A percentile compares a stretch with the other conserved stretches of the same genome.
phyloP scores from a whole-genome alignment of 2,888 invertebrate genomes.

The Cordilura impudica region DNA sequence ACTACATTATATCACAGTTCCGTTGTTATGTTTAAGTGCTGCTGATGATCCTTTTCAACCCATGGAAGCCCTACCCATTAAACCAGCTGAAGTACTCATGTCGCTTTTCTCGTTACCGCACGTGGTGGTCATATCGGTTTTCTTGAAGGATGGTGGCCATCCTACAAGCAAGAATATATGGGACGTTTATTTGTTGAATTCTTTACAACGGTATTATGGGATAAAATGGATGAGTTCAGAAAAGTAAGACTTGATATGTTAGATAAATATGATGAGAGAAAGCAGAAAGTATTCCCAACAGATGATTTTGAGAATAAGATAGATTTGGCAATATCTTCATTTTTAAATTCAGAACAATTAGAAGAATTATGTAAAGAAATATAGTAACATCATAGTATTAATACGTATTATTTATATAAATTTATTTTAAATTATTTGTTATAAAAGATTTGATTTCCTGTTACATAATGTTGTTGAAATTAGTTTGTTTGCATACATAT shows the following conservation, averaged over 20 bases:
- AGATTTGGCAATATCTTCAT: slow-evolving; percentile 47
- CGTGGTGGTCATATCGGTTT: slow-evolving; percentile 90
- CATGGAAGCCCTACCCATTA: slow-evolving; percentile 84
- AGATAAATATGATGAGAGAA: slow-evolving; percentile 66
- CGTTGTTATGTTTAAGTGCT: slow-evolving; percentile 89
- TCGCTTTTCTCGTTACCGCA: slow-evolving; percentile 86
- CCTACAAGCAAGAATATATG: slow-evolving; percentile 81
- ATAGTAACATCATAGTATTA: no score
- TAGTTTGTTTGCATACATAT: slow-evolving; percentile 15
- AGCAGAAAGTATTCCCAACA: slow-evolving; percentile 27
- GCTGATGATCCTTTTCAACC: slow-evolving; percentile 95
- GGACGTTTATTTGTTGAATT: slow-evolving; percentile 82
- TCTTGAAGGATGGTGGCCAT: slow-evolving; percentile 87
- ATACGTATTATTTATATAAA: slow-evolving; percentile 5
- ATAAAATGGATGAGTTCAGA: slow-evolving; percentile 74
- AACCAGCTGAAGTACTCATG: slow-evolving; percentile 82
- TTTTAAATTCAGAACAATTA: slow-evolving; percentile 64
- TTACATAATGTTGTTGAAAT: slow-evolving; percentile 16
- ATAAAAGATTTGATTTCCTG: slow-evolving; percentile 4
- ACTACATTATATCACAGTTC: slow-evolving; percentile 85
- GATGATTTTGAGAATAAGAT: slow-evolving; percentile 21
- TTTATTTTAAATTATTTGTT: not conserved
- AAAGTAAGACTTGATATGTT: slow-evolving; percentile 70
- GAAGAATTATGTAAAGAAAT: slow-evolving; percentile 69
- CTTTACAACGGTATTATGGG: slow-evolving; percentile 81